These are phyloP conservation scores for Cephus pygmeus DNA, from an alignment of 2,888 invertebrate genomes.

Conservation along the genomic window DNA sequence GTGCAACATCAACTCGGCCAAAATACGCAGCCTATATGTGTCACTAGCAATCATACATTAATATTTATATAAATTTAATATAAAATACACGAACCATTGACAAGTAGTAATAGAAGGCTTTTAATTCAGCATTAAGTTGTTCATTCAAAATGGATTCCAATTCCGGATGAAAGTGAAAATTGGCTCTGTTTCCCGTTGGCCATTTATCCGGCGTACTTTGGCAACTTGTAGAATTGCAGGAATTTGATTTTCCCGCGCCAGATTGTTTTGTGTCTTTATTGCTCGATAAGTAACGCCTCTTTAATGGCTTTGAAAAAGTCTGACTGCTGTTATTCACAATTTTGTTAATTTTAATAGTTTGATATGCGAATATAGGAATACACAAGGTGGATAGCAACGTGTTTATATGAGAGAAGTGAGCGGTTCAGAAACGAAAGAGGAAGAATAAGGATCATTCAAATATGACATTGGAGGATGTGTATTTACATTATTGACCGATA, in stretches of 20 bases:
- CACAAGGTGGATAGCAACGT: neutral
- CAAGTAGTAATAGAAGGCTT: conserved; percentile 72
- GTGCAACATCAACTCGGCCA: conserved; percentile 65
- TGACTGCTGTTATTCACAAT: neutral
- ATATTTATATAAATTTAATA: neutral
- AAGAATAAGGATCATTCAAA: neutral
- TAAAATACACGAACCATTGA: conserved; percentile 68
- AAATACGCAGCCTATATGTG: conserved; percentile 59
- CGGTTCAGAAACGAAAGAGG: neutral
- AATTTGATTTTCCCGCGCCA: conserved; percentile 11
- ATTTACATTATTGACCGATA: neutral
- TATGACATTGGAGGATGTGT: neutral
- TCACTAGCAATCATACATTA: neutral
- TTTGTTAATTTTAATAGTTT: neutral
- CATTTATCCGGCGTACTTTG: conserved; percentile 37
- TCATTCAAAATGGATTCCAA: conserved; percentile 68
- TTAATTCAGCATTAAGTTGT: conserved; percentile 71
- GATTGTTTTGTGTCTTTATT: neutral
- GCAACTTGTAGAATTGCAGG: conserved; percentile 12
- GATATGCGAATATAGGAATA: neutral
- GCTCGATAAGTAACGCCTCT: neutral
- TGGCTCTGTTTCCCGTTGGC: conserved; percentile 43
- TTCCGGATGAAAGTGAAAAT: conserved; percentile 63
- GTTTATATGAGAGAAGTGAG: neutral
- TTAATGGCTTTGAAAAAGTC: neutral